phyloP scores from a whole-genome alignment of 2,797 vertebrate species.

The Megaceryle alcyon region DNA sequence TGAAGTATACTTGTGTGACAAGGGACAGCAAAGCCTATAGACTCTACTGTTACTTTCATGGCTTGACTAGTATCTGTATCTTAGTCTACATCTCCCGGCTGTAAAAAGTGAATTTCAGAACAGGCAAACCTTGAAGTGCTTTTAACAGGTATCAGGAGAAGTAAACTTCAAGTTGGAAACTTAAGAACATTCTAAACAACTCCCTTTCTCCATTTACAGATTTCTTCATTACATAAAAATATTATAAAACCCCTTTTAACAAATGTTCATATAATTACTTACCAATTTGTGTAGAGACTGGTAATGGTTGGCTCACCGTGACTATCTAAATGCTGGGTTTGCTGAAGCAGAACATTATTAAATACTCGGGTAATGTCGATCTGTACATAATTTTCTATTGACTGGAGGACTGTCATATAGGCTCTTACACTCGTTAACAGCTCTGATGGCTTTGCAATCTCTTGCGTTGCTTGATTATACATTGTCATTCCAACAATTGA shows the following conservation, averaged over 20 bases:
- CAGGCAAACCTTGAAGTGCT: neutral
- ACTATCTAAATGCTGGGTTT: constrained; percentile 98
- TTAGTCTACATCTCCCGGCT: fast-evolving
- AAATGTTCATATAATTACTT: constrained; percentile 32
- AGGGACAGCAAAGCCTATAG: neutral
- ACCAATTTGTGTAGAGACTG: constrained; percentile 99
- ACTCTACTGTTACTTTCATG: neutral
- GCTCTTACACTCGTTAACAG: constrained; percentile 95
- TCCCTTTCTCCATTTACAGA: neutral
- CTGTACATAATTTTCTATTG: constrained; percentile 99
- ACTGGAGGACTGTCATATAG: constrained; percentile 99
- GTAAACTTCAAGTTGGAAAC: neutral
- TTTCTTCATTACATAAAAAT: neutral
- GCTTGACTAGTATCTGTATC: neutral
- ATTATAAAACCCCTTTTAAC: neutral
- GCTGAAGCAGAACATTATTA: constrained; percentile 98
- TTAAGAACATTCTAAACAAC: neutral
- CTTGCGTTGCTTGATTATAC: constrained; percentile 99
- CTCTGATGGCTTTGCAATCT: constrained; percentile 98
- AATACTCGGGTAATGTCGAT: constrained; percentile 99
- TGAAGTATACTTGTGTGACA: neutral
- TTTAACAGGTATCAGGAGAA: neutral
- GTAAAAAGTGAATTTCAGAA: neutral
- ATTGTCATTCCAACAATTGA: constrained; percentile 98
- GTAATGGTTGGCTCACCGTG: constrained; percentile 99